Base-by-base conservation (phyloP, 2,113 vertebrate genomes). In the Phalacrocorax brasilianus region DNA sequence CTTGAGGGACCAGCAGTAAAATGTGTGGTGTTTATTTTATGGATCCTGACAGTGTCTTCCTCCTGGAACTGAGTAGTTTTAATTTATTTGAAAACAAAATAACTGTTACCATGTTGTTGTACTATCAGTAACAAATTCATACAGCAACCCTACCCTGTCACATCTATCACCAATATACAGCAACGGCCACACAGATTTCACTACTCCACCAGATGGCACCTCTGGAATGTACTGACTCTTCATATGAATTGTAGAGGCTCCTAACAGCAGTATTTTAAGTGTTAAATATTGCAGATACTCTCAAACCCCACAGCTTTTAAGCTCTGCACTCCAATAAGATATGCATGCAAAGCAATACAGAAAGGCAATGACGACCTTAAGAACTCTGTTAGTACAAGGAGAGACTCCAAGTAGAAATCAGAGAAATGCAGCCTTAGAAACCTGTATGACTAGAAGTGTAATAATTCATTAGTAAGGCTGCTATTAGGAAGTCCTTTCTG, bases 161-260 rank as follows among this genome's bases (percentile, higher is more conserved):
- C 11, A 7, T 2, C 15, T 2, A 1, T 2, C 6, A 6, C 13
- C 5, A 5, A 10, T 2, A 18, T 0, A 38, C 14, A 32, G 55
- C 38, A 32, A 44, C 17, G 13, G 27, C 24, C 65, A 52, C 2
- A 3, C 20, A n/a, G 40, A 10, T 40, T 5, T 24, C 0, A 2
- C 7, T 20, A 8, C 2, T 12, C 95, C 93, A 32, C 27, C 33
- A 95, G 96, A 44, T 92, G 97, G 95, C 95, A 74, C 28, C 8
- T 56, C 35, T 26, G 73, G 66, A 71, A 22, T 70, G 14, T 0
- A 18, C 2, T 4, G 38, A 18, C 2, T 14, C 55, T 14, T 8
- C 5, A 0, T 4, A 53, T 9, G 17, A 16, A 17, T 1, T 2
- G 16, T 3, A 6, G 4, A 5, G 14, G 20, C 11, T 45, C 42